Conservation (phyloP, 2,888 invertebrate species). For the Neoitamus cyanurus region DNA sequence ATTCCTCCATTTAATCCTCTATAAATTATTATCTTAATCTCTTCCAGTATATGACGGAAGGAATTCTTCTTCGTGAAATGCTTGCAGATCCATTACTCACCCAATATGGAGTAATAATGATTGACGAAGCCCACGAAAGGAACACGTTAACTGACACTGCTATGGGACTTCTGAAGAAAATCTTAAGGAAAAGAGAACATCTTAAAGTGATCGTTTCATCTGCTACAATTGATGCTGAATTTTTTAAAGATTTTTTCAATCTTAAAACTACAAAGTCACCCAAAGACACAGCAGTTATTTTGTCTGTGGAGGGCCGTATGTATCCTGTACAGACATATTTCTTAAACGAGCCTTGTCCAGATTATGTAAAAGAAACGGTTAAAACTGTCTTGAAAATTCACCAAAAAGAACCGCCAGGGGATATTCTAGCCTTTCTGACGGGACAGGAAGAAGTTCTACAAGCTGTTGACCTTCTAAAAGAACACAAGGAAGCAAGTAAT, state of each 20-base stretch:
- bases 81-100: slow-evolving; percentile 92
- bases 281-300: slow-evolving; percentile 79
- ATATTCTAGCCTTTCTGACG: slow-evolving; percentile 91
- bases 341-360: slow-evolving; percentile 83
- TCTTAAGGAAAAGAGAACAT: slow-evolving; percentile 83
- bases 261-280: slow-evolving; percentile 64
- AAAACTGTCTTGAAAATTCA: slow-evolving; percentile 93
- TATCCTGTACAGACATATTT: slow-evolving; percentile 91
- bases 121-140: slow-evolving; percentile 97
- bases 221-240: slow-evolving; percentile 94
- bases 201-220: slow-evolving; percentile 90
- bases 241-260: slow-evolving; percentile 83
- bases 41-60: slow-evolving; percentile 93
- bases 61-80: slow-evolving; percentile 93
- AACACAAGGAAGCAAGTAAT: slow-evolving; percentile 69
- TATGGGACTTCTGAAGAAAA: slow-evolving; percentile 93
- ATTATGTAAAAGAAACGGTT: slow-evolving; percentile 88
- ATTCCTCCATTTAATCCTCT: not conserved
- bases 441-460: slow-evolving; percentile 93
- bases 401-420: slow-evolving; percentile 82
- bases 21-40: slow-evolving; percentile 24
- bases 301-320: slow-evolving; percentile 89
- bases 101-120: slow-evolving; percentile 86
- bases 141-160: slow-evolving; percentile 93
- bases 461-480: slow-evolving; percentile 74